A percentile compares a stretch with the other conserved stretches of the same genome.
These are phyloP conservation scores for Hololepta plana DNA, from an alignment of 2,888 invertebrate species.

Conservation along the genomic window DNA sequence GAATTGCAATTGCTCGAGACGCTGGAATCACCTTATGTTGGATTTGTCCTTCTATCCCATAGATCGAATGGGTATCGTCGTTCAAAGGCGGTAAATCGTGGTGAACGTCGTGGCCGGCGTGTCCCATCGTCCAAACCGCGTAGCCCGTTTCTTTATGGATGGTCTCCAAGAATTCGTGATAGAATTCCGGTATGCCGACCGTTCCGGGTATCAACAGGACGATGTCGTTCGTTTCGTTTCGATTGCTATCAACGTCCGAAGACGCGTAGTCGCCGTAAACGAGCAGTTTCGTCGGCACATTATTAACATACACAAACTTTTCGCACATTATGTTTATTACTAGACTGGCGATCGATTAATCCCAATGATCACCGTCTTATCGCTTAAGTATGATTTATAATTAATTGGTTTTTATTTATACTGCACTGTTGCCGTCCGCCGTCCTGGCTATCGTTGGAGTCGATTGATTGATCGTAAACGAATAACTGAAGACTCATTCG, in stretches of 20 bases:
- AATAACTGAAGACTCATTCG: too few relatives aligned
- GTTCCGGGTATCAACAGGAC: slow-evolving; percentile 70
- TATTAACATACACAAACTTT: too few relatives aligned
- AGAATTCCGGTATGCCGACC: slow-evolving; percentile 72
- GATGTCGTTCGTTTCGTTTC: slow-evolving; percentile 36
- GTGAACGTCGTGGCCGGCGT: slow-evolving; percentile 66
- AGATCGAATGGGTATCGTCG: slow-evolving; percentile 35
- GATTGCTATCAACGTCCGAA: slow-evolving; percentile 32
- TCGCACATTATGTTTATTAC: too few relatives aligned
- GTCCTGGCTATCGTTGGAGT: too few relatives aligned
- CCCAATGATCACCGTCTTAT: too few relatives aligned
- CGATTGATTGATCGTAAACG: too few relatives aligned
- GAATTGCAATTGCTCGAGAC: not conserved
- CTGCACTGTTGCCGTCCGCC: too few relatives aligned
- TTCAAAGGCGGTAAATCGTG: slow-evolving; percentile 30
- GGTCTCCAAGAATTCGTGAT: slow-evolving; percentile 47
- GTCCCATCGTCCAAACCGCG: slow-evolving; percentile 66
- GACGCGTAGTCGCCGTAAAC: slow-evolving; percentile 54
- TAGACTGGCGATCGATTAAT: too few relatives aligned
- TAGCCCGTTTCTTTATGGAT: slow-evolving; percentile 38
- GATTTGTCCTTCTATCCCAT: slow-evolving; percentile 60
- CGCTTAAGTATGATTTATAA: too few relatives aligned
- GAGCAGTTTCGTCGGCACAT: slow-evolving; percentile 52
- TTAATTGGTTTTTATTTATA: too few relatives aligned
- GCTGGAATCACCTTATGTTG: slow-evolving; percentile 44